Conservation (phyloP, 1,140 invertebrate genomes). For the Anastatus disparis region DNA sequence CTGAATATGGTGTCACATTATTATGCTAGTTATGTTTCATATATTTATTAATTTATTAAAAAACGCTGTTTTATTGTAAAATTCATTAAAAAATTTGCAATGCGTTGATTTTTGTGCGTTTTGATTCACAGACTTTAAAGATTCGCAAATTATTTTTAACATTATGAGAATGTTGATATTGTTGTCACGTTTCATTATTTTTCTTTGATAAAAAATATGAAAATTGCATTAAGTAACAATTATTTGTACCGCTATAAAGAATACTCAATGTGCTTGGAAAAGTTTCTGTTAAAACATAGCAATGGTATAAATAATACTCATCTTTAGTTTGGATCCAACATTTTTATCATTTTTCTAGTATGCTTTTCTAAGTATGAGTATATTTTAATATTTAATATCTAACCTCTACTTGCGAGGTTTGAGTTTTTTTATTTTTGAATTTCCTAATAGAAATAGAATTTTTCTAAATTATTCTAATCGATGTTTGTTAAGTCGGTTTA, state of each 20-base stretch:
- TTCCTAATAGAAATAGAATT: not conserved
- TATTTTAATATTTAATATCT: slow-evolving; percentile 6
- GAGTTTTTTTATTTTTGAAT: not conserved
- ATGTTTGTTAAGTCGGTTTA: not conserved
- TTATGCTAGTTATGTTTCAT: slow-evolving; percentile 9
- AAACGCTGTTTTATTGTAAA: slow-evolving; percentile 19
- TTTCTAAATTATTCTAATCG: slow-evolving; percentile 20
- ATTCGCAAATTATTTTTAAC: not conserved
- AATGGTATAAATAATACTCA: slow-evolving; percentile 10
- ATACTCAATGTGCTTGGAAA: slow-evolving; percentile 9
- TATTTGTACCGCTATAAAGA: slow-evolving; percentile 11
- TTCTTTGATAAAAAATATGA: slow-evolving; percentile 7
- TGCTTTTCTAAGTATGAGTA: not conserved
- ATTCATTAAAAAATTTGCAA: slow-evolving; percentile 42
- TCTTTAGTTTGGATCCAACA: slow-evolving; percentile 10
- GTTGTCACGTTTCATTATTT: slow-evolving; percentile 9
- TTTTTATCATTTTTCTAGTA: slow-evolving; percentile 5
- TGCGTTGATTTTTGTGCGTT: not conserved
- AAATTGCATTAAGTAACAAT: slow-evolving; percentile 25
- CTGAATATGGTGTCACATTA: slow-evolving; percentile 11
- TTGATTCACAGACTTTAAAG: not conserved
- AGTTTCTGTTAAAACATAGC: slow-evolving; percentile 10
- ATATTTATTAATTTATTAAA: slow-evolving; percentile 8
- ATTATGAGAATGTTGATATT: not conserved
- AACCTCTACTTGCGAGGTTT: slow-evolving; percentile 17